These are phyloP conservation scores for Lacerta viridis DNA, from an alignment of 2,797 vertebrate species.

Conservation along the genomic window DNA sequence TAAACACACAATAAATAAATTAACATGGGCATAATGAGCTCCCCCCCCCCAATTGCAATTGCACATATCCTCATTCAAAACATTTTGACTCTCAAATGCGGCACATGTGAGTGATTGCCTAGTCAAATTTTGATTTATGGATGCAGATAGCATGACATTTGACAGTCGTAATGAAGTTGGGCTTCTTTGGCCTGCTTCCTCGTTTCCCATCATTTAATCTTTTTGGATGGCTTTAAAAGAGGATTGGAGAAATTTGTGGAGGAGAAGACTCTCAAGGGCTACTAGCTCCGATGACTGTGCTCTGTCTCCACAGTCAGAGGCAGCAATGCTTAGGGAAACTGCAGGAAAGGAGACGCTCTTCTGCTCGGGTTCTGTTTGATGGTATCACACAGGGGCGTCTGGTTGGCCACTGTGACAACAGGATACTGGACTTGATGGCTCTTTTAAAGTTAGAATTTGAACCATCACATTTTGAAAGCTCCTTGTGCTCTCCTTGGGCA, in stretches of 20 bases:
- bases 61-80: background rate
- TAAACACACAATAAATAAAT: background rate
- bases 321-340: no score
- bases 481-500: background rate
- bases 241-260: no score
- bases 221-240: no score
- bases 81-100: slow-evolving; percentile 1
- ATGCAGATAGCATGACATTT: background rate
- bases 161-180: background rate
- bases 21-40: background rate
- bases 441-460: background rate
- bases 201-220: background rate
- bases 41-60: background rate
- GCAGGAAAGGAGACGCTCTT: no score
- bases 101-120: background rate
- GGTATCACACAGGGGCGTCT: no score
- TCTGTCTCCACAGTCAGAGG: no score
- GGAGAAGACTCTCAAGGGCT: no score
- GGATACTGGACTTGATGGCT: no score
- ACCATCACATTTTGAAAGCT: background rate
- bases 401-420: no score
- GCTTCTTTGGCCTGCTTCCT: background rate
- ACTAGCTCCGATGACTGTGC: no score
- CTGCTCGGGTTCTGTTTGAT: no score
- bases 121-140: background rate